A percentile compares a stretch with the other conserved stretches of the same genome.
Conservation (phyloP, 92 coral and sea anemone species). For the Umimayanthus chanpuru region DNA sequence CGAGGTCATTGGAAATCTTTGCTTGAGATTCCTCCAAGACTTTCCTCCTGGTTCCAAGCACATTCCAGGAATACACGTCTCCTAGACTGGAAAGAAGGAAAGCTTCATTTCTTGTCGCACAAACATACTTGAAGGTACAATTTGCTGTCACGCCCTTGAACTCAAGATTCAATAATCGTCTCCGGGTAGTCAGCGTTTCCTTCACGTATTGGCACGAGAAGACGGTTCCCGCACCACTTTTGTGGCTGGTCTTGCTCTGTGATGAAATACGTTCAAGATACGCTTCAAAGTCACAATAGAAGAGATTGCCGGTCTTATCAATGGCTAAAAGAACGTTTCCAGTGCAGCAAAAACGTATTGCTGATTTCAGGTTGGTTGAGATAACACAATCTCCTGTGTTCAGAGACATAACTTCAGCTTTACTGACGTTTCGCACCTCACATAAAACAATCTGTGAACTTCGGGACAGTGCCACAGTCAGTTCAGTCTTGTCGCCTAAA, state of each 20-base stretch:
- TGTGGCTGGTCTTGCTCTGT: neutral
- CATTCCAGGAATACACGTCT: slow-evolving; percentile 17
- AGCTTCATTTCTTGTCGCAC: neutral
- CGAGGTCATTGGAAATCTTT: neutral
- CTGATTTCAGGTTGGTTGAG: neutral
- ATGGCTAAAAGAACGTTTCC: slow-evolving; percentile 9
- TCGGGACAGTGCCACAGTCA: slow-evolving; percentile 19
- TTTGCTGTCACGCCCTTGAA: neutral
- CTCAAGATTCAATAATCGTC: neutral
- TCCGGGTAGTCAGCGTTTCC: neutral
- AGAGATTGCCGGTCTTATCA: slow-evolving; percentile 24
- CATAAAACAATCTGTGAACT: neutral
- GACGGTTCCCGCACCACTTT: neutral
- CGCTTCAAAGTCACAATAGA: slow-evolving; percentile 3
- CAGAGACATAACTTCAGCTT: neutral
- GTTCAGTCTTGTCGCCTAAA: neutral
- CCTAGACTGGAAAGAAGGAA: slow-evolving; percentile 24
- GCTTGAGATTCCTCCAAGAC: neutral
- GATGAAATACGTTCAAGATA: neutral
- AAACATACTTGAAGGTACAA: neutral
- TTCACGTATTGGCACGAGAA: neutral
- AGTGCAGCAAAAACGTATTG: neutral
- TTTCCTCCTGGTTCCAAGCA: neutral
- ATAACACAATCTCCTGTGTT: neutral
- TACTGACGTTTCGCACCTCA: neutral